Evolutionary conservation across 2,888 invertebrate species (phyloP).

Genomic region (Drosophila mimetica): DNA sequence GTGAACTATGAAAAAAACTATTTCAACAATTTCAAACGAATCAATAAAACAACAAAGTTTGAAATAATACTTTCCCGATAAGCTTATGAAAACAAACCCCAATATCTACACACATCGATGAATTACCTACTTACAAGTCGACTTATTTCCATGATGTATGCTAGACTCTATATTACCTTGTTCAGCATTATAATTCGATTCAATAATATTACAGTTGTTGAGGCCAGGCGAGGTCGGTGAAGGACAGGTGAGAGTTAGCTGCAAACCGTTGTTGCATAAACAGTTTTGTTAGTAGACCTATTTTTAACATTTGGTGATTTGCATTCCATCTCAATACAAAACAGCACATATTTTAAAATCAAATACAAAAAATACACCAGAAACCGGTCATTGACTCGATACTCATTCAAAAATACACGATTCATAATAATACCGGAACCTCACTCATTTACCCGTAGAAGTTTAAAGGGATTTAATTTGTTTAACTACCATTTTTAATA

Average conservation of each 20-base stretch:
- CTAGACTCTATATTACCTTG: constrained; percentile 3
- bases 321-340: constrained; percentile 2
- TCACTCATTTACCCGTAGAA: not conserved
- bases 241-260: constrained; percentile 87
- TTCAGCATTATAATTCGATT: constrained; percentile 50
- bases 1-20: not conserved
- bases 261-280: constrained; percentile 37
- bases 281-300: constrained; percentile 33
- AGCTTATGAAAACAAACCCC: not conserved
- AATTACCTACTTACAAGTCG: constrained; percentile 3
- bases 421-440: not conserved
- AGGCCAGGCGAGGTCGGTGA: constrained; percentile 91
- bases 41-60: too few species aligned
- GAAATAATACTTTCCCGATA: not conserved
- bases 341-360: constrained; percentile 8
- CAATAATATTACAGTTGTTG: constrained; percentile 85
- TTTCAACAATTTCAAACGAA: too few species aligned
- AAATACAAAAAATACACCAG: not conserved
- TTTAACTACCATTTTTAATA: not conserved
- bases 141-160: not conserved
- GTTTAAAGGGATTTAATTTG: not conserved
- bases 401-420: constrained; percentile 6
- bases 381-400: constrained; percentile 3
- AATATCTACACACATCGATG: not conserved
- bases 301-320: constrained; percentile 3